Percentiles rank a stretch among this genome's conserved stretches.
These are phyloP conservation scores for Nylanderia fulva DNA, from an alignment of 1,140 invertebrate genomes.

Conservation along the genomic window DNA sequence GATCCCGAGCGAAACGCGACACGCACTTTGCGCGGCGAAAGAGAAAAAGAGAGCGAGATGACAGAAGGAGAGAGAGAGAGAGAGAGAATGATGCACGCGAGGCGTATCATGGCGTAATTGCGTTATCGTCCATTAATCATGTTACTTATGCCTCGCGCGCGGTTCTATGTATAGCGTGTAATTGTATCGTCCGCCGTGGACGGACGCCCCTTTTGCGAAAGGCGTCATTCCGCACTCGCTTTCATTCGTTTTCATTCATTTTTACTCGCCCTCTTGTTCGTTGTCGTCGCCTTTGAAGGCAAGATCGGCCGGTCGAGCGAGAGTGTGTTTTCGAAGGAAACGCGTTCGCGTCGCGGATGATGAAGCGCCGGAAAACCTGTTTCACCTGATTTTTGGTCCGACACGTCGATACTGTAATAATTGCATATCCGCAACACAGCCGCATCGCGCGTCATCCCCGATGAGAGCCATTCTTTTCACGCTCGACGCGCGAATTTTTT, in stretches of 20 bases:
- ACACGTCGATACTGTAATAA: constrained; percentile 53
- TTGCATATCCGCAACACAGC: constrained; percentile 54
- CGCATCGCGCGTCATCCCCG: constrained; percentile 28
- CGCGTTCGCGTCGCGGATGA: constrained; percentile 37
- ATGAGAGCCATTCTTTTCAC: constrained; percentile 19
- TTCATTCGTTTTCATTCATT: constrained; percentile 43
- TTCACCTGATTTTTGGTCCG: constrained; percentile 45
- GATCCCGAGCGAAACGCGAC: constrained; percentile 33
- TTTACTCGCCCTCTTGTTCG: constrained; percentile 9
- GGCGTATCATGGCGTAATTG: constrained; percentile 76
- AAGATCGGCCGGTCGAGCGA: constrained; percentile 17
- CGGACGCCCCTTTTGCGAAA: constrained; percentile 62
- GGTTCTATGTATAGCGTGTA: constrained; percentile 70
- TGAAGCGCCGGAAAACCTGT: constrained; percentile 43
- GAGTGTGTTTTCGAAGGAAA: constrained; percentile 41
- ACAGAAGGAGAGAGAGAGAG: neutral
- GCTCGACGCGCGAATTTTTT: neutral
- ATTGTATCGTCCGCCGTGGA: constrained; percentile 69
- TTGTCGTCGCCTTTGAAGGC: constrained; percentile 32
- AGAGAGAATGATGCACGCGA: constrained; percentile 62
- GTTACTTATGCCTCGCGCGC: constrained; percentile 72
- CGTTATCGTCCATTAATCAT: constrained; percentile 79
- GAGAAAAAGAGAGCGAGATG: constrained; percentile 15
- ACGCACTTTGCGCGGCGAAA: constrained; percentile 22
- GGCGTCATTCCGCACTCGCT: constrained; percentile 30